Evolutionary conservation across 2,888 invertebrate genomes (phyloP), one percentile per base, ranked within the genome.

Genomic region (Chrysodeixis includens): DNA sequence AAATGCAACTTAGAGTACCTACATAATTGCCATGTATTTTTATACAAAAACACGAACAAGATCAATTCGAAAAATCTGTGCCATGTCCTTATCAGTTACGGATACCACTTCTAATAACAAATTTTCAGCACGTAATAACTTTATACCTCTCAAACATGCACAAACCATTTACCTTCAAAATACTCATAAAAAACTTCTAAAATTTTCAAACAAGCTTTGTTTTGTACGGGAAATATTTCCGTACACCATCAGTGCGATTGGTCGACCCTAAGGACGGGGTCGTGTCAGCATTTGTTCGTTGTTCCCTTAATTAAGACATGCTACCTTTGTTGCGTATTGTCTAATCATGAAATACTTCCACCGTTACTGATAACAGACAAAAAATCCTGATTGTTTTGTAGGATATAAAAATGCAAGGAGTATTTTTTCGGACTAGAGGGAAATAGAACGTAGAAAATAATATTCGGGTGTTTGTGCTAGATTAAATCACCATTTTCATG

Each of bases 241-340:
- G 14, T 14, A 18, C 16, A 12, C 20, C 51, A 22, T n/a, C 9
- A 32, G 30, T 14, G 1, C 10, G 30, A 32, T n/a, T 32, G 58
- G 58, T n/a, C 20, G 20, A 20, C n/a, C 20, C 35, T 26, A 32
- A 22, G 16, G 22, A 14, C 9, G 9, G 51, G 32, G 22, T 20
- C 58, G 32, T 58, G 51, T 32, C 32, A 14, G 30, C 20, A 20
- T 32, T 20, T 57, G 57, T 58, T 51, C 52, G 18, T 26, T 63
- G 56, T 57, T 57, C 9, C 52, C 30, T 57, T 57, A 63, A 57
- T 63, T 57, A 53, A 22, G 57, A 32, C 40, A 16, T 22, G 14
- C 30, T 57, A 53, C 52, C 58, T 59, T 63, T 68, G 56, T 60
- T 57, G 46, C 44, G 10, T n/a, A 53, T 46, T 63, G 46, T 56